Percentiles rank a stretch among this genome's conserved stretches.
Conservation (phyloP, 2,888 invertebrate genomes). For the Rosalia funebris region DNA sequence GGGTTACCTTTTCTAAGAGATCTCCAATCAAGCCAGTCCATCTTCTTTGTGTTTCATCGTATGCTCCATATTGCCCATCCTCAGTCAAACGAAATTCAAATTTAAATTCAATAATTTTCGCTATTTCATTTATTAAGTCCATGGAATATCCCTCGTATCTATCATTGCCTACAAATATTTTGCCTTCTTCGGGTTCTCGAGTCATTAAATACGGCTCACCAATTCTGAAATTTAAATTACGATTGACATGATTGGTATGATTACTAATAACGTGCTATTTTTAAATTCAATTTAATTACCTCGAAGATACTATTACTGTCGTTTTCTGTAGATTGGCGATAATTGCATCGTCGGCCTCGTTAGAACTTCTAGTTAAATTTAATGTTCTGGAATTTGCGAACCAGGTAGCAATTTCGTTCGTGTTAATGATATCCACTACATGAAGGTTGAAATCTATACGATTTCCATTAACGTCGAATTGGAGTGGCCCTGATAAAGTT, state of each 20-base stretch:
- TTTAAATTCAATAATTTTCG: conserved; percentile 47
- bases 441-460: conserved; percentile 71
- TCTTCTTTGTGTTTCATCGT: conserved; percentile 73
- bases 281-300: too few species aligned
- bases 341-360: conserved; percentile 60
- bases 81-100: conserved; percentile 72
- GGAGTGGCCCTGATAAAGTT: conserved; percentile 74
- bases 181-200: conserved; percentile 68
- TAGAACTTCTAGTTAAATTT: conserved; percentile 50
- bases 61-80: conserved; percentile 76
- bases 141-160: conserved; percentile 90
- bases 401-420: conserved; percentile 68
- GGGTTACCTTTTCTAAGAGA: conserved; percentile 75
- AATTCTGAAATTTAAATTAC: conserved; percentile 64
- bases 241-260: background rate
- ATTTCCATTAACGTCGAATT: conserved; percentile 75
- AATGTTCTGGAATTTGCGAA: conserved; percentile 51
- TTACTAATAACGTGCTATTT: too few species aligned
- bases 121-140: conserved; percentile 76
- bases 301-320: conserved; percentile 70
- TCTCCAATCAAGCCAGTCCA: conserved; percentile 84
- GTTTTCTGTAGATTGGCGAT: conserved; percentile 66
- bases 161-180: conserved; percentile 75
- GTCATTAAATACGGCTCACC: conserved; percentile 78
- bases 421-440: conserved; percentile 72